Percentiles rank a stretch among this genome's conserved stretches.
Conservation (phyloP, 2,113 vertebrate species). For the Chelonoidis abingdonii region DNA sequence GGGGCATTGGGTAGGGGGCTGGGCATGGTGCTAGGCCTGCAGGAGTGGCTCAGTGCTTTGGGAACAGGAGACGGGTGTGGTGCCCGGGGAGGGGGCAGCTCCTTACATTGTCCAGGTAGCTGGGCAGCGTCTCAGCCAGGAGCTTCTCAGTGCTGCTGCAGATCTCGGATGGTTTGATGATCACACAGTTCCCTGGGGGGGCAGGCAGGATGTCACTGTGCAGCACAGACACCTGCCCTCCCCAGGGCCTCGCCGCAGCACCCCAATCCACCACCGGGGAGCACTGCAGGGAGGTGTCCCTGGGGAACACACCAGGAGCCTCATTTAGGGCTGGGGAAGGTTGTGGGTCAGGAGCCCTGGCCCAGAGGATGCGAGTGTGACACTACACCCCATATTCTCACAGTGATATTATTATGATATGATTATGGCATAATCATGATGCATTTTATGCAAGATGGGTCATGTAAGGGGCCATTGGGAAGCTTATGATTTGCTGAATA, state of each 20-base stretch:
- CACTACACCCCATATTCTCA: too few species aligned
- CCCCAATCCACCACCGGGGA: too few species aligned
- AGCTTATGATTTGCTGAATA: too few species aligned
- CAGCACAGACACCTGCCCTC: neutral
- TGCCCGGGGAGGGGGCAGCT: too few species aligned
- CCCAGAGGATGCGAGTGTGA: neutral
- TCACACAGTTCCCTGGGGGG: slow-evolving; percentile 84
- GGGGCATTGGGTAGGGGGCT: neutral
- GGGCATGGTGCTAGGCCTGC: neutral
- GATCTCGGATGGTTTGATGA: slow-evolving; percentile 83
- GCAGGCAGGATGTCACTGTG: neutral
- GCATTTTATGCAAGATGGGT: too few species aligned
- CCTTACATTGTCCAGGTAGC: slow-evolving; percentile 86
- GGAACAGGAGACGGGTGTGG: neutral
- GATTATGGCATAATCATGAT: too few species aligned
- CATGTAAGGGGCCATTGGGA: too few species aligned
- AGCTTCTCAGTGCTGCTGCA: slow-evolving; percentile 78
- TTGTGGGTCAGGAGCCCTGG: neutral
- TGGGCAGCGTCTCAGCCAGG: slow-evolving; percentile 80
- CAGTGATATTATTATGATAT: too few species aligned
- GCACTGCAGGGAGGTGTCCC: too few species aligned
- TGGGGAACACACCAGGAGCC: neutral
- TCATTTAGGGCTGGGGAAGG: neutral
- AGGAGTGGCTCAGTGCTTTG: too few species aligned
- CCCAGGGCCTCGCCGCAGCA: too few species aligned